These are phyloP conservation scores for Nematolebias whitei DNA, from an alignment of 2,113 vertebrate species.

Conservation along the genomic window DNA sequence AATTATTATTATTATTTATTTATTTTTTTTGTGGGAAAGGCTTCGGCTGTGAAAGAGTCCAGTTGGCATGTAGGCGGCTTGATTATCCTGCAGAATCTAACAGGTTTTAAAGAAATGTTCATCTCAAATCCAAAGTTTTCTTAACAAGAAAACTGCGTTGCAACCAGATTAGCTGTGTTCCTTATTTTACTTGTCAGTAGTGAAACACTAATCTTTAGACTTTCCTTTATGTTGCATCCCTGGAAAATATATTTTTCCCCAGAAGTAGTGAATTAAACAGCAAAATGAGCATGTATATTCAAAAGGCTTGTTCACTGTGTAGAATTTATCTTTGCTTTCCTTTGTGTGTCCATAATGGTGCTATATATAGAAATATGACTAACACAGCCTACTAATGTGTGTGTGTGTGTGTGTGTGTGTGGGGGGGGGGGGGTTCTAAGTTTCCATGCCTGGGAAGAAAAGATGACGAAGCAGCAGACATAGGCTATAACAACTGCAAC, in stretches of 20 bases:
- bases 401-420: too few relatives aligned
- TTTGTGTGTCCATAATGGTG: slow-evolving; percentile 33
- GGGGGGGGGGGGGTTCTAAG: slow-evolving; percentile 37
- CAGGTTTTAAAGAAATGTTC: neutral
- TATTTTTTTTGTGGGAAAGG: too few relatives aligned
- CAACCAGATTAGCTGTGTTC: neutral
- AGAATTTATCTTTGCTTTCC: slow-evolving; percentile 21
- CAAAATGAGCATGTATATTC: neutral
- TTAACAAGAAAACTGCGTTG: neutral
- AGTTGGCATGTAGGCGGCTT: neutral
- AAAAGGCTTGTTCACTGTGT: slow-evolving; percentile 2
- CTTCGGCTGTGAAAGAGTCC: neutral
- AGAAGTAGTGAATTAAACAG: slow-evolving; percentile 2
- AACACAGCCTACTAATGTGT: slow-evolving; percentile 43
- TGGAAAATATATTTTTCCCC: neutral
- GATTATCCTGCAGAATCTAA: neutral
- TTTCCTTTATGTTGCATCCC: slow-evolving; percentile 12
- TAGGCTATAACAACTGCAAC: slow-evolving; percentile 29
- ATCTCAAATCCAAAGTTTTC: neutral
- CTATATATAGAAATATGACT: slow-evolving; percentile 71
- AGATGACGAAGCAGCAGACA: slow-evolving; percentile 50
- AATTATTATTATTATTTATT: too few relatives aligned
- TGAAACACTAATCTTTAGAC: neutral
- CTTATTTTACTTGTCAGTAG: neutral
- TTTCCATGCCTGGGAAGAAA: slow-evolving; percentile 41